Evolutionary conservation across 2,113 vertebrate species (phyloP), one percentile per base, ranked within the genome.

Genomic region (Coturnix japonica): DNA sequence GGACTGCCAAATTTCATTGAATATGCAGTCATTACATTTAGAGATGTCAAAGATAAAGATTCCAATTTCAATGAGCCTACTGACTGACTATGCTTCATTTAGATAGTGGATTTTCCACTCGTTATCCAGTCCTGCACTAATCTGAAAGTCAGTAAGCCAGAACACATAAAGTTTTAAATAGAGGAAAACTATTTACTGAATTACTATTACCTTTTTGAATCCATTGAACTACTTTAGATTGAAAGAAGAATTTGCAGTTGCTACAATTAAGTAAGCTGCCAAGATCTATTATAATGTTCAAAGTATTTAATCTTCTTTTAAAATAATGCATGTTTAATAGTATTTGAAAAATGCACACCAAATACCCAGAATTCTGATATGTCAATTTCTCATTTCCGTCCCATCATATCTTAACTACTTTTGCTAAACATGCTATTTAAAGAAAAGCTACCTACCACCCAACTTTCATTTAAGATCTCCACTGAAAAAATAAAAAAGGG

Each of bases 101-200:
- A 96, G 83, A 71, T 89, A 91, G 80, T n/a, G 43, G 35, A 94
- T 91, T 96, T 97, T 96, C 86, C 96, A 78, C 93, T 96, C 94
- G 83, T 80, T 91, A 37, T 91, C 71, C 89, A 54, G 75, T 77
- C 71, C 69, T 95, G 35, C 53, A 41, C 93, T 95, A 96, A 96
- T 87, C 81, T 91, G 60, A 95, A 97, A 89, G 89, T 96, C 87
- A 92, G 54, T 67, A 82, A 97, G 60, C 76, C 94, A 91, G 74
- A 95, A 93, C 92, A 81, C 89, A 89, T 94, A n/a, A 94, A 93
- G 81, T 60, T 96, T 96, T 96, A 91, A 91, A 86, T 57, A 91
- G 80, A 93, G 94, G 85, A 94, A 95, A 96, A 89, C 67, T 91
- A 37, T 95, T 87, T 83, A 91, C 91, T 83, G 91, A 96, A 96